phyloP scores from a whole-genome alignment of 2,113 vertebrate species.

The Archocentrus centrarchus region DNA sequence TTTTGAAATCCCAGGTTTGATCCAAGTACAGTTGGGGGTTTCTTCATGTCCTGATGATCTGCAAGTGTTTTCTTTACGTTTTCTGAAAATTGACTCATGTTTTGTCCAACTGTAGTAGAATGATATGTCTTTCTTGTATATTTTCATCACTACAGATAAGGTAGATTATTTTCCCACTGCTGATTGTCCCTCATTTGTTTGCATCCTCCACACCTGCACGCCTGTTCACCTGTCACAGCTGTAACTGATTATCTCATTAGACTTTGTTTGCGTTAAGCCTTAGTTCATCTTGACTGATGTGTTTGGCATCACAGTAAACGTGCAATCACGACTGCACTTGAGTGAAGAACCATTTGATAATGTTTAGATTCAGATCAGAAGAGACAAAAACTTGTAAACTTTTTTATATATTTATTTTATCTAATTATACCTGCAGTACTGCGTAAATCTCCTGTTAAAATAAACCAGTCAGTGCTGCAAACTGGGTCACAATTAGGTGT shows the following conservation, averaged over 20 bases:
- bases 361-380: background rate
- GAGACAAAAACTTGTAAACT: background rate
- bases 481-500: too few relatives aligned
- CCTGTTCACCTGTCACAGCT: conserved; percentile 32
- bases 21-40: background rate
- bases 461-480: background rate
- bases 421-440: too few relatives aligned
- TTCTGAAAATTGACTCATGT: background rate
- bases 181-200: conserved; percentile 3
- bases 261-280: background rate
- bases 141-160: background rate
- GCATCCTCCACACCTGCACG: background rate
- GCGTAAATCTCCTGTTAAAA: background rate
- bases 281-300: background rate
- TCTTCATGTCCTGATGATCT: background rate
- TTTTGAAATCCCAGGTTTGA: too few relatives aligned
- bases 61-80: fast-evolving
- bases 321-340: background rate
- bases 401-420: too few relatives aligned
- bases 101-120: background rate
- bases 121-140: background rate
- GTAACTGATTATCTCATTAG: conserved; percentile 33
- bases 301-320: background rate
- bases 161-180: background rate
- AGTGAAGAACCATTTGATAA: background rate